phyloP scores from a whole-genome alignment of 53 echinoderm and acorn worm species.

The Crossaster papposus region DNA sequence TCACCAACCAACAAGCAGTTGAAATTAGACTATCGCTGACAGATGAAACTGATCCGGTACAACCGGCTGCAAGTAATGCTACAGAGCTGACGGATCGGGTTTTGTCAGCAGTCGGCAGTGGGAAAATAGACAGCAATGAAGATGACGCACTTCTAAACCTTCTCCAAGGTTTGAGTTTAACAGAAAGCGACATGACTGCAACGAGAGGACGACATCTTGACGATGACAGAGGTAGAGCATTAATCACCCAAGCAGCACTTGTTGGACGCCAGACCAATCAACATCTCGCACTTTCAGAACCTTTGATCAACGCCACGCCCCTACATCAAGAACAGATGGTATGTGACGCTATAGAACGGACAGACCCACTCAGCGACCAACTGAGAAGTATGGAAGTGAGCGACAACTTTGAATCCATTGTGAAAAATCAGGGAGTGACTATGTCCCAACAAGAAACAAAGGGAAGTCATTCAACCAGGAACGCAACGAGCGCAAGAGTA shows the following conservation, averaged over 20 bases:
- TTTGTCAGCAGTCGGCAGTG: not conserved
- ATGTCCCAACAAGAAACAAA: not conserved
- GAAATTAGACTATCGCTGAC: not conserved
- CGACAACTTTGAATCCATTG: not conserved
- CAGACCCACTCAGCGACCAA: not conserved
- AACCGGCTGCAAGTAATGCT: not conserved
- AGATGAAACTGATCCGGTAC: not conserved
- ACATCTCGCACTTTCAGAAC: not conserved
- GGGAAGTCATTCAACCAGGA: not conserved
- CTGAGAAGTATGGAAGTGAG: not conserved
- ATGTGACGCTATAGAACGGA: not conserved
- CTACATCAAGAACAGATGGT: not conserved
- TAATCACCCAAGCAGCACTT: not conserved
- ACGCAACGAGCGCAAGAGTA: not conserved
- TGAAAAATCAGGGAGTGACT: not conserved
- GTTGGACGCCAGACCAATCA: not conserved
- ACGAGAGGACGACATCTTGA: not conserved
- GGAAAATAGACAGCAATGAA: not conserved
- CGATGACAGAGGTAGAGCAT: not conserved
- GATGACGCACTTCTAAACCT: constrained; percentile 3
- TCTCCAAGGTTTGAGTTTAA: not conserved
- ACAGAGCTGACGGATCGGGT: too few species aligned
- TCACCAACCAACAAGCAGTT: not conserved
- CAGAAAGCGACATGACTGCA: not conserved
- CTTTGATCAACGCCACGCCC: not conserved